Base-by-base conservation (phyloP, 23 tunicate species). In the Trididemnum nubilum region DNA sequence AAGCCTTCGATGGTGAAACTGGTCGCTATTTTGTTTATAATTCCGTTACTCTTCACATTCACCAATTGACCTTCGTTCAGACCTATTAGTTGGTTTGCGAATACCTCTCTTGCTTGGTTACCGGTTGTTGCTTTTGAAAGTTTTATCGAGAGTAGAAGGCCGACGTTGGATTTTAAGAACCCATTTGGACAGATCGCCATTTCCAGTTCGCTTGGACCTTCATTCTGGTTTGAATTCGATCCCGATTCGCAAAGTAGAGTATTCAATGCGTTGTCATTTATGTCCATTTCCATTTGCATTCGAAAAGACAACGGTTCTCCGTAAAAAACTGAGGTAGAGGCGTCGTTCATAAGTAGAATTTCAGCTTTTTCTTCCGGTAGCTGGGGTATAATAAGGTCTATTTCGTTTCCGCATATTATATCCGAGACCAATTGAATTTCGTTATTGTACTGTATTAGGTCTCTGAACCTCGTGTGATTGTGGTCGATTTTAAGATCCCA, bases 361-460 rank as follows among this genome's bases (percentile, higher is more conserved):
- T 38, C 78, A 15, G 58, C 78, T 3, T 38, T 26, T 5, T 73
- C 58, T 5, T 73, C 58, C 21, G 58, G 78, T 38, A 73, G 32
- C 7, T 73, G 12, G 19, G 78, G 78, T 15, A 73, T 22, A 5
- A 37, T 37, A 2, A 73, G 9, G 67, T 77, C 81, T 2, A 77
- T 34, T 27, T 2, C 67, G 7, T 67, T 67, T 2, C 67, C 67
- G 25, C 81, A 77, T 5, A 54, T 25, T 25, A 77, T 38, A 31
- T 77, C 81, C 28, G 67, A 24, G 15, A 15, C 54, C 36, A 77
- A 26, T 32, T 32, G n/a, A 77, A 77, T 27, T 21, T 33, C 12
- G 40, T 77, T 52, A 67, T 77, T 77, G 36, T 77, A 77, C 22
- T 52, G 36, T 2, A 77, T 67, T 36, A 54, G 27, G 39, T 77